Conservation (phyloP, 2,888 invertebrate genomes). For the Brachylomia viminalis region DNA sequence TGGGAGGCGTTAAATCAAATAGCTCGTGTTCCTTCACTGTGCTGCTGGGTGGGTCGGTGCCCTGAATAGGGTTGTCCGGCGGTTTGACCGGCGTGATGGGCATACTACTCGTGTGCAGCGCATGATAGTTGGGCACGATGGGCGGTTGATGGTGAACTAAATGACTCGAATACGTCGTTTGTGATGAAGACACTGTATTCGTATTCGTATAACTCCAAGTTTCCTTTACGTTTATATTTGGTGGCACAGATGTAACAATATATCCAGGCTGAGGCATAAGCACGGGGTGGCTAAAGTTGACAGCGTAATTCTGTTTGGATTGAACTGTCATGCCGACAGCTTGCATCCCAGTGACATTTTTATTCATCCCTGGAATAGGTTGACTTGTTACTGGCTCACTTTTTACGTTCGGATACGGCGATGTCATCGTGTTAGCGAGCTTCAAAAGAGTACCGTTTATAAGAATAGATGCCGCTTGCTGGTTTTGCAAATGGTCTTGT, state of each 20-base stretch:
- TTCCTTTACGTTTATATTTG: conserved; percentile 88
- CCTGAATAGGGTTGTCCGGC: conserved; percentile 87
- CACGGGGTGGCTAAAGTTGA: conserved; percentile 89
- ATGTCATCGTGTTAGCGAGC: conserved; percentile 83
- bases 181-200: conserved; percentile 77
- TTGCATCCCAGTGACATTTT: conserved; percentile 85
- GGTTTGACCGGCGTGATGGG: conserved; percentile 88
- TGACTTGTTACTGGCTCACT: conserved; percentile 82
- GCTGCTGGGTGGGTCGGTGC: conserved; percentile 87
- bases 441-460: conserved; percentile 89
- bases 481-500: conserved; percentile 85
- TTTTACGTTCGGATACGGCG: conserved; percentile 82
- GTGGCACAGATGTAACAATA: conserved; percentile 90
- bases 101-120: conserved; percentile 86
- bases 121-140: conserved; percentile 82
- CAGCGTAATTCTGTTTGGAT: conserved; percentile 89
- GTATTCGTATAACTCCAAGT: conserved; percentile 86
- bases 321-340: conserved; percentile 87
- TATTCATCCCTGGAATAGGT: conserved; percentile 84
- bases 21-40: conserved; percentile 85
- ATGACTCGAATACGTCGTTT: conserved; percentile 81
- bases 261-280: conserved; percentile 88
- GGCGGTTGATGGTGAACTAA: conserved; percentile 84
- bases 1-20: conserved; percentile 77
- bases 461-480: conserved; percentile 86